A percentile compares a stretch with the other conserved stretches of the same genome.
These are phyloP conservation scores for Drosophila cardini DNA, from an alignment of 1,140 invertebrate genomes.

Conservation along the genomic window DNA sequence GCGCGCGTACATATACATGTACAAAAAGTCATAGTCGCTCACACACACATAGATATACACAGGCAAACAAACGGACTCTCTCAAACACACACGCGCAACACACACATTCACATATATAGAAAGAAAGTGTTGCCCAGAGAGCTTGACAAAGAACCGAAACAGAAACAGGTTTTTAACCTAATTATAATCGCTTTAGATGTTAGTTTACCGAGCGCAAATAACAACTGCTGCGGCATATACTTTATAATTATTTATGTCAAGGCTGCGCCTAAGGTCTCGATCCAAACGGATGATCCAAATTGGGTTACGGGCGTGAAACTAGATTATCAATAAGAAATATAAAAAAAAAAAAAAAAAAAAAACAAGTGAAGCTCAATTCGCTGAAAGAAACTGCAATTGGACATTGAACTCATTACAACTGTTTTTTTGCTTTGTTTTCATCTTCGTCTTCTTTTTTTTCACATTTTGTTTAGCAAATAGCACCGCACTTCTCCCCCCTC, in stretches of 20 bases:
- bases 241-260: conserved; percentile 65
- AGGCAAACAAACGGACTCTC: conserved; percentile 13
- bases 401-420: conserved; percentile 69
- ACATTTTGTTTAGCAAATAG: conserved; percentile 50
- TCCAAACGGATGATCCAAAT: conserved; percentile 9
- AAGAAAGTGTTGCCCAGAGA: conserved; percentile 74
- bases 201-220: conserved; percentile 31
- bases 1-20: conserved; percentile 1
- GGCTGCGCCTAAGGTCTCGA: conserved; percentile 38
- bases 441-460: conserved; percentile 21
- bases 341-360: not conserved
- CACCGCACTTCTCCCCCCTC: conserved; percentile 62
- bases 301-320: conserved; percentile 38
- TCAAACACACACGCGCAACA: conserved; percentile 13
- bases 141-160: conserved; percentile 75
- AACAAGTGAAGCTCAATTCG: not conserved
- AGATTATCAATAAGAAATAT: conserved; percentile 34
- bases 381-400: conserved; percentile 29
- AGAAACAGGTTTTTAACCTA: conserved; percentile 81
- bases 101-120: conserved; percentile 41
- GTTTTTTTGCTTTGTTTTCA: conserved; percentile 20
- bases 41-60: conserved; percentile 13
- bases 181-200: conserved; percentile 61
- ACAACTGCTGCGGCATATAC: conserved; percentile 22
- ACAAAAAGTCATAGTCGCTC: conserved; percentile 18